Evolutionary conservation across 2,113 vertebrate genomes (phyloP).

Genomic region (Daboia siamensis): DNA sequence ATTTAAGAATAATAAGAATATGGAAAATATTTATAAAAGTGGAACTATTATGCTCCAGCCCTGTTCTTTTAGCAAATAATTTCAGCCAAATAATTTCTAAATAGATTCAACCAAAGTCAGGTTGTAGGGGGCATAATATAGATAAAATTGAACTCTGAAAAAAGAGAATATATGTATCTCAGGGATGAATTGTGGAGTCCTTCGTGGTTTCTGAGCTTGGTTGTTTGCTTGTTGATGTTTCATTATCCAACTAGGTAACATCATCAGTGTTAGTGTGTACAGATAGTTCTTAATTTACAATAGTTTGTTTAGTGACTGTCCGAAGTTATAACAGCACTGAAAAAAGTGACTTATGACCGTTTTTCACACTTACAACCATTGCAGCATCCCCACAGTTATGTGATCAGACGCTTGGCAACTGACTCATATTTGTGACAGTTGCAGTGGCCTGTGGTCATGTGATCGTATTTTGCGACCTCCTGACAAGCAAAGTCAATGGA

Average conservation of each 20-base stretch:
- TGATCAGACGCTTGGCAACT: neutral
- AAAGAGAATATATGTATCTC: neutral
- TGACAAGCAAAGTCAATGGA: neutral
- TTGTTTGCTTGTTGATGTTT: neutral
- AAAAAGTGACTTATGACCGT: neutral
- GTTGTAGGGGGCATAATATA: neutral
- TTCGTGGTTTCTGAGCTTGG: neutral
- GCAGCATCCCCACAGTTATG: neutral
- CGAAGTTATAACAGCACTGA: neutral
- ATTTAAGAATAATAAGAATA: neutral
- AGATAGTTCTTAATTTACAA: neutral
- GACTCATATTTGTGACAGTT: neutral
- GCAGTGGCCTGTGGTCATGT: neutral
- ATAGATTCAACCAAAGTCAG: neutral
- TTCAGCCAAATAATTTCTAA: neutral
- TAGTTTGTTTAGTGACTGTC: neutral
- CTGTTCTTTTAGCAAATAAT: neutral
- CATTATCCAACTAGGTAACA: neutral
- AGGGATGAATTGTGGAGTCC: neutral
- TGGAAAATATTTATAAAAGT: neutral
- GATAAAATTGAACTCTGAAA: neutral
- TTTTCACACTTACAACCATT: neutral
- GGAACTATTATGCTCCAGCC: neutral
- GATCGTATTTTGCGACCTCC: neutral
- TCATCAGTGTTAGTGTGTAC: neutral